Conservation (phyloP, 2,113 vertebrate species). For the Terrapene triunguis region DNA sequence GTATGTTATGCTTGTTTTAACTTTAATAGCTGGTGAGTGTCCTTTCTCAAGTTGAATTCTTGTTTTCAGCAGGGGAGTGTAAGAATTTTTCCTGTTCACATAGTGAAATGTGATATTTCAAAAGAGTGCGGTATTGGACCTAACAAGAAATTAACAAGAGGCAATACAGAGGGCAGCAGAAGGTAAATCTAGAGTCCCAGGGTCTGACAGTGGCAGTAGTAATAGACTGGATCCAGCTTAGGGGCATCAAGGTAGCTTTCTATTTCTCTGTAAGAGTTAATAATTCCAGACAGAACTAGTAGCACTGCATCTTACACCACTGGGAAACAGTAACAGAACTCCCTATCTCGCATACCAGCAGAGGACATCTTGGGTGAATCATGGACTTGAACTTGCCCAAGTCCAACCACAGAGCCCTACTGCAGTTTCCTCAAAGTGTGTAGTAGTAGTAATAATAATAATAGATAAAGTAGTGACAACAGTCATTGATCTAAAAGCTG, state of each 20-base stretch:
- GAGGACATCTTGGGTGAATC: background rate
- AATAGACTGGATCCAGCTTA: fast-evolving
- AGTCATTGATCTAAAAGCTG: background rate
- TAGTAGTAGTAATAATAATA: background rate
- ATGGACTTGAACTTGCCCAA: fast-evolving
- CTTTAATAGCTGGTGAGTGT: background rate
- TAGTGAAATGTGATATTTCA: background rate
- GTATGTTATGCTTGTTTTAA: background rate
- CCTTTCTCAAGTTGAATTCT: background rate
- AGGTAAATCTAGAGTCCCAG: background rate
- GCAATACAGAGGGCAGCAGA: background rate
- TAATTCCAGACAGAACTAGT: fast-evolving
- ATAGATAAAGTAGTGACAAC: background rate
- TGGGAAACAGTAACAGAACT: background rate
- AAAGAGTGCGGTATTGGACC: no score
- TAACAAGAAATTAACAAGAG: no score
- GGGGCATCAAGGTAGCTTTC: background rate
- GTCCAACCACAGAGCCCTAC: background rate
- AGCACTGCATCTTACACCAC: background rate
- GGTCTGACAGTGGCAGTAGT: background rate
- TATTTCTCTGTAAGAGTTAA: background rate
- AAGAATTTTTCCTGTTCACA: background rate
- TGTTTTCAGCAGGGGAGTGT: fast-evolving
- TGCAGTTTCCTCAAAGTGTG: background rate
- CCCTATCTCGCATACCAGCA: fast-evolving